Percentiles rank a stretch among this genome's conserved stretches.
Evolutionary conservation across 2,113 vertebrate genomes (phyloP).

Genomic region (Alces alces): DNA sequence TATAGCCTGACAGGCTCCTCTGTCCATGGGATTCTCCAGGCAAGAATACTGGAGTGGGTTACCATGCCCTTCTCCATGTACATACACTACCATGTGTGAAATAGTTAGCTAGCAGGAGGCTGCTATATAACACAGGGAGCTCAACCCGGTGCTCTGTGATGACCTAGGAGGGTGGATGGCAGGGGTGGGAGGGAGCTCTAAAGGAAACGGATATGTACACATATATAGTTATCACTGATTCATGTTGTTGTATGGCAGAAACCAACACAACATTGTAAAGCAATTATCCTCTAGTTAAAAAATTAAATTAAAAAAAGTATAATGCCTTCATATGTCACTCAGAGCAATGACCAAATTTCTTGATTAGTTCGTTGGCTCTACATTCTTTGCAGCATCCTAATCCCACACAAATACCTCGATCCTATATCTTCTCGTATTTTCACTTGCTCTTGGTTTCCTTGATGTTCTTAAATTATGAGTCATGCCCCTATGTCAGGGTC

Average conservation of each 20-base stretch:
- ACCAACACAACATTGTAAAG: neutral
- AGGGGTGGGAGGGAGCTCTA: accelerated
- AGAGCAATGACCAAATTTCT: neutral
- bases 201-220: neutral
- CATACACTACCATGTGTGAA: neutral
- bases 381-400: neutral
- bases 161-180: neutral
- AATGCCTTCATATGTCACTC: neutral
- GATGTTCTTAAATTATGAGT: neutral
- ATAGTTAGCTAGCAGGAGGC: neutral
- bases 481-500: neutral
- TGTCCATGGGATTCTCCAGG: neutral
- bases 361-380: neutral
- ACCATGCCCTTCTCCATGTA: neutral
- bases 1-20: neutral
- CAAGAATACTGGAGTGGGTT: neutral
- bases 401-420: neutral
- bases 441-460: neutral
- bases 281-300: neutral
- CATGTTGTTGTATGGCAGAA: neutral
- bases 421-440: neutral
- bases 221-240: neutral
- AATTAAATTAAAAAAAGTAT: neutral
- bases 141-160: accelerated
- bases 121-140: neutral